These are phyloP conservation scores for Lacanobia oleracea DNA, from an alignment of 2,888 invertebrate genomes.

Conservation along the genomic window DNA sequence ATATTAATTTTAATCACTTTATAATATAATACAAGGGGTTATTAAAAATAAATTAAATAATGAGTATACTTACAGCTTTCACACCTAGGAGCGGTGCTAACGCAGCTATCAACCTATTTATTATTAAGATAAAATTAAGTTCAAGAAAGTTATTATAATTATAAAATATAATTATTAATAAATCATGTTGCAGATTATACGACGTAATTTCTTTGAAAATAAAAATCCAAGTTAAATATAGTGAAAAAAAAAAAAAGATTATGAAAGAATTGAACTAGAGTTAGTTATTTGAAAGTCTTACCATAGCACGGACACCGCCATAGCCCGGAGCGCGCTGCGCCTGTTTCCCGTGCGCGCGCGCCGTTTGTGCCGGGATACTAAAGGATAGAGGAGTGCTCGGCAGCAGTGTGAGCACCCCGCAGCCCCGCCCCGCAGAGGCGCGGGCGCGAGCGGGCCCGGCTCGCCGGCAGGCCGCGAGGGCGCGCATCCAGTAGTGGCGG, in stretches of 20 bases:
- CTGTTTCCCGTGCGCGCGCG: constrained; percentile 89
- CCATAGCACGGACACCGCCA: constrained; percentile 89
- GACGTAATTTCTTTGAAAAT: constrained; percentile 1
- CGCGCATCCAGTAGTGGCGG: constrained; percentile 87
- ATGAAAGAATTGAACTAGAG: constrained; percentile 23
- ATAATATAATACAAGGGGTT: constrained; percentile 3
- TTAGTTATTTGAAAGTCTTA: constrained; percentile 71
- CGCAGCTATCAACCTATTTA: constrained; percentile 84
- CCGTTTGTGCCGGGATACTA: constrained; percentile 89
- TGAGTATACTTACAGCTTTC: constrained; percentile 74
- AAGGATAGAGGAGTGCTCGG: constrained; percentile 85
- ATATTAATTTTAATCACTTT: constrained; percentile 40
- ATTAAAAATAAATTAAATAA: constrained; percentile 22
- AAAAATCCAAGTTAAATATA: background rate
- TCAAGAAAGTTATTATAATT: constrained; percentile 35
- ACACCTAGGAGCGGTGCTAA: constrained; percentile 82
- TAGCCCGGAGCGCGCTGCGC: constrained; percentile 89
- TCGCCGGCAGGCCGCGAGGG: constrained; percentile 72
- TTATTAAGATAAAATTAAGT: constrained; percentile 50
- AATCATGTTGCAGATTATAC: constrained; percentile 4
- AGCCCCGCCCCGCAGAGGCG: constrained; percentile 80
- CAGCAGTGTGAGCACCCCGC: constrained; percentile 81
- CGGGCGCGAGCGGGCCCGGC: constrained; percentile 71
- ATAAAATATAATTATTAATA: constrained; percentile 20
- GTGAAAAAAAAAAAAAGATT: background rate